Evolutionary conservation across 2,113 vertebrate species (phyloP), one percentile per base, ranked within the genome.

Genomic region (Hydrolagus affinis): DNA sequence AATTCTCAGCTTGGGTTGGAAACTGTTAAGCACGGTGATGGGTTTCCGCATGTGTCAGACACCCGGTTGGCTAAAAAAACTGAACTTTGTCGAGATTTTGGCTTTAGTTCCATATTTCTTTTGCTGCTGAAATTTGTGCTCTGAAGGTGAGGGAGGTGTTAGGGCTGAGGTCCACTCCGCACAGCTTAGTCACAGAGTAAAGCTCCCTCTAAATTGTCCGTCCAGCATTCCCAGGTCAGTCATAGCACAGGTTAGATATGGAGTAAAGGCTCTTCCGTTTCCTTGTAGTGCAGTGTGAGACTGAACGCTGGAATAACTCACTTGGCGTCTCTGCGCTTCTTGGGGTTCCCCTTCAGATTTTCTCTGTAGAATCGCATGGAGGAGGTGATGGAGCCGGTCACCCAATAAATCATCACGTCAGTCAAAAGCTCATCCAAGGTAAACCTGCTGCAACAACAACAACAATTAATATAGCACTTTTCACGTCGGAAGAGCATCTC

Each of bases 331-430:
- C 87, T 74, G 85, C 68, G 83, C 0, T 89, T 86, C 0, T 15
- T 0, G 4, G 83, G 86, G 70, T 93, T 70, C 9, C 12, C 85
- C 1, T 89, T 86, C 0, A 93, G 0, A 70, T 92, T 92, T 86
- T 95, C 93, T 88, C 93, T 95, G 90, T 95, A 95, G 88, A 89
- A 92, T 85, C 92, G 90, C 92, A 94, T 91, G 0, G 93, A 94
- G 56, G 93, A 86, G 32, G 90, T 86, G 0, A 95, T 91, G 72
- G 87, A 90, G 72, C 89, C 91, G 0, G 92, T 90, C 0, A 93
- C 88, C 94, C 94, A 95, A 89, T 95, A 95, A 87, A 95, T 91
- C 93, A 95, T 95, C 88, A 95, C n/a, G 17, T 91, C 93, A 85
- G 92, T 94, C 85, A 95, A 90, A 86, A 95, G 90, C 0, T 94